Conservation (phyloP, 2,113 vertebrate species). For the Chlamydotis undulata region DNA sequence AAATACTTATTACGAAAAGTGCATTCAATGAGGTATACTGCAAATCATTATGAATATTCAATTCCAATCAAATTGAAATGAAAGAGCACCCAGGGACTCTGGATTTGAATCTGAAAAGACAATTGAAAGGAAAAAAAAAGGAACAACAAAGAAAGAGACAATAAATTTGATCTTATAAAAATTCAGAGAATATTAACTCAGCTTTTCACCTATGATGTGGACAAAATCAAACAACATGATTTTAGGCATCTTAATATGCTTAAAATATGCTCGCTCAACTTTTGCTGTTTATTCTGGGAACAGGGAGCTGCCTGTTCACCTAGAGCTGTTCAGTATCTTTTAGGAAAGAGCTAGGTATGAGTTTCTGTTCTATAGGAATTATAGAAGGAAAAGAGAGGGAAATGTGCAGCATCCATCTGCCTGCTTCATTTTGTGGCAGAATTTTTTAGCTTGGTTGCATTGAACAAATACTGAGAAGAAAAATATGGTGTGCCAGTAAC, state of each 20-base stretch:
- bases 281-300: not conserved
- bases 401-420: not conserved
- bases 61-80: slow-evolving; percentile 6
- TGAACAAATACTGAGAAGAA: not conserved
- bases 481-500: not conserved
- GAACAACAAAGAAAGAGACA: not conserved
- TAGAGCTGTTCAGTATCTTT: not conserved
- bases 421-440: not conserved
- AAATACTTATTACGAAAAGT: not conserved
- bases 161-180: not conserved
- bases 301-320: not conserved
- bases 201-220: not conserved
- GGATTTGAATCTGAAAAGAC: slow-evolving; percentile 10
- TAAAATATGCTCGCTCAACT: not conserved
- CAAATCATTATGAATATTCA: slow-evolving; percentile 40
- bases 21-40: not conserved
- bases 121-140: not conserved
- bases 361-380: not conserved
- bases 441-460: not conserved
- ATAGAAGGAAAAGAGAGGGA: not conserved
- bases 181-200: not conserved
- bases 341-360: not conserved
- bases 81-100: not conserved
- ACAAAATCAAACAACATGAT: not conserved
- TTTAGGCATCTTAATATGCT: not conserved